phyloP scores from a whole-genome alignment of 2,888 invertebrate species.

The Cephus spinipes region DNA sequence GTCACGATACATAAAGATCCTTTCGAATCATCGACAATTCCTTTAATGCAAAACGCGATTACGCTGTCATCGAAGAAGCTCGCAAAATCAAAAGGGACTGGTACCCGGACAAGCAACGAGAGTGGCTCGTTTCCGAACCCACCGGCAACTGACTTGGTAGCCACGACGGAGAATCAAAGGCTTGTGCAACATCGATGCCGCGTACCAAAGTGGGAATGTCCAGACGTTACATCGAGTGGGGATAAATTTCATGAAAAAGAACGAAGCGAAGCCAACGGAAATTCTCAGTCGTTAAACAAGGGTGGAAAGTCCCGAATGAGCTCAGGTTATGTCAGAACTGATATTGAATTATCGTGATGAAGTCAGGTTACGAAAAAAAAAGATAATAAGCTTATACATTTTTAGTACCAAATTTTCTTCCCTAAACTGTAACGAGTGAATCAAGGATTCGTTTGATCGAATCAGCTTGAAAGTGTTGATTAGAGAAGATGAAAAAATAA shows the following conservation, averaged over 20 bases:
- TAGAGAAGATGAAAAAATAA: not conserved
- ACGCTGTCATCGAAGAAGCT: not conserved
- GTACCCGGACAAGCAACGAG: slow-evolving; percentile 32
- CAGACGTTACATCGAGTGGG: slow-evolving; percentile 16
- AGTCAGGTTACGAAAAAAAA: too few relatives aligned
- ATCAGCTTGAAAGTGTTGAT: not conserved
- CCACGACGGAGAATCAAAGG: slow-evolving; percentile 45
- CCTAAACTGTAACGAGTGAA: not conserved
- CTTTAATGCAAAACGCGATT: not conserved
- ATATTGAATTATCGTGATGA: too few relatives aligned
- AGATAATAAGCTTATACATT: not conserved
- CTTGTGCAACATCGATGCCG: slow-evolving; percentile 48
- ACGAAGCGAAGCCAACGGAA: slow-evolving; percentile 10
- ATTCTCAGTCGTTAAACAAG: slow-evolving; percentile 14
- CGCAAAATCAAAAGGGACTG: not conserved
- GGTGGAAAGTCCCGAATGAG: slow-evolving; percentile 14
- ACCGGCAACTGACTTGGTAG: slow-evolving; percentile 49
- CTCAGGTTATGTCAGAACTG: not conserved
- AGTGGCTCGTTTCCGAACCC: slow-evolving; percentile 47
- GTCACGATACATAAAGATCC: not conserved
- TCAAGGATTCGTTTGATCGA: not conserved
- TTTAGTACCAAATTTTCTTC: not conserved
- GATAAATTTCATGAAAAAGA: not conserved
- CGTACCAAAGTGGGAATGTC: slow-evolving; percentile 20
- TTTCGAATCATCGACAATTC: not conserved